phyloP scores from a whole-genome alignment of 2,888 invertebrate genomes.

The Plagodis dolabraria region DNA sequence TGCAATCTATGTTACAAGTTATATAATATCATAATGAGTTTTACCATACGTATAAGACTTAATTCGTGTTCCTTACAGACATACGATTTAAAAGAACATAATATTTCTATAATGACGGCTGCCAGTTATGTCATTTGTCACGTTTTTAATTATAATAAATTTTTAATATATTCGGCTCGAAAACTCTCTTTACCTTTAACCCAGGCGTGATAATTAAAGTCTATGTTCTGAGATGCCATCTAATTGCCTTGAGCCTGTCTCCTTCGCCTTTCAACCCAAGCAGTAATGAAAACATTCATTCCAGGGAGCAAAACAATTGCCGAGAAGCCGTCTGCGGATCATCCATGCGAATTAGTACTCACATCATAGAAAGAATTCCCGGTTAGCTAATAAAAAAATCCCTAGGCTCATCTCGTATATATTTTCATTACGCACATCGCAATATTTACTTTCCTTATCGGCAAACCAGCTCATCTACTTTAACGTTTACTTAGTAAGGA shows the following conservation, averaged over 20 bases:
- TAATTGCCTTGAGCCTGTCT: constrained; percentile 6
- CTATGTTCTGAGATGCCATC: not conserved
- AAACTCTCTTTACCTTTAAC: too few relatives aligned
- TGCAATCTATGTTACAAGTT: too few relatives aligned
- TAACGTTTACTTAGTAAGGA: constrained; percentile 24
- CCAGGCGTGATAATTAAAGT: too few relatives aligned
- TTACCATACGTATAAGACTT: too few relatives aligned
- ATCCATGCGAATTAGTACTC: constrained; percentile 11
- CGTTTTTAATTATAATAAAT: too few relatives aligned
- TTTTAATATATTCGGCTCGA: too few relatives aligned
- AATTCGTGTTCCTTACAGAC: too few relatives aligned
- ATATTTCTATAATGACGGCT: too few relatives aligned
- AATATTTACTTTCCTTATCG: constrained; percentile 34
- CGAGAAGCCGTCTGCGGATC: constrained; percentile 5
- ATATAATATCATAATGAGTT: too few relatives aligned
- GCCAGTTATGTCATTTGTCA: too few relatives aligned
- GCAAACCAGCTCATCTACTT: constrained; percentile 21
- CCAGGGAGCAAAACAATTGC: constrained; percentile 17
- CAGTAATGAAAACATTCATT: constrained; percentile 22
- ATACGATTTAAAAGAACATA: too few relatives aligned
- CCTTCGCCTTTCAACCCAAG: constrained; percentile 10
- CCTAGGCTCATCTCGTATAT: constrained; percentile 10
- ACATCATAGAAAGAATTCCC: constrained; percentile 14
- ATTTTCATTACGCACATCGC: constrained; percentile 17
- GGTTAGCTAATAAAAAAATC: constrained; percentile 13